Conservation (phyloP, 2,797 vertebrate genomes). For the Alectoris magna region DNA sequence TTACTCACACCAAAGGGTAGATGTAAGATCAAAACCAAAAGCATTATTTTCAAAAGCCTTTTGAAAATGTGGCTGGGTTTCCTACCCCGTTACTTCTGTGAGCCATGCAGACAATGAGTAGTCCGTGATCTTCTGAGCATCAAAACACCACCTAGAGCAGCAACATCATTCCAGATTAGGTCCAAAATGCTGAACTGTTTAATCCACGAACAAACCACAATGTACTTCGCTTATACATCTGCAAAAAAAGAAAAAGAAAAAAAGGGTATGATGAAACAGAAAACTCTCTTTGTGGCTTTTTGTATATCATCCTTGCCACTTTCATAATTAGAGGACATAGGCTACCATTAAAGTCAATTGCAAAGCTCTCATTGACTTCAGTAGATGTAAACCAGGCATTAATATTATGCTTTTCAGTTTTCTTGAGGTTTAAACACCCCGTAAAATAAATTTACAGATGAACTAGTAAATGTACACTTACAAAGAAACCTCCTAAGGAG, state of each 20-base stretch:
- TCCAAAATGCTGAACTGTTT: slow-evolving; percentile 20
- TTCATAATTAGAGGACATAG: slow-evolving; percentile 55
- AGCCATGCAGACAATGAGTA: background rate
- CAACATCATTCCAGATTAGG: background rate
- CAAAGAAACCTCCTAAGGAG: slow-evolving; percentile 67
- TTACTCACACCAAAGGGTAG: slow-evolving; percentile 13
- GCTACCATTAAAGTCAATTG: slow-evolving; percentile 53
- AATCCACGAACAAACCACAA: background rate
- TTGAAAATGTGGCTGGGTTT: slow-evolving; percentile 28
- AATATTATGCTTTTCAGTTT: slow-evolving; percentile 63
- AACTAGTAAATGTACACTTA: slow-evolving; percentile 61
- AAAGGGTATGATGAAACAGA: slow-evolving; percentile 47
- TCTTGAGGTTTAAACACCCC: slow-evolving; percentile 72
- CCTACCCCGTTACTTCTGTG: background rate
- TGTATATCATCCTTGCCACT: slow-evolving; percentile 31
- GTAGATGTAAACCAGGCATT: slow-evolving; percentile 45
- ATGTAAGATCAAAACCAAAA: slow-evolving; percentile 50
- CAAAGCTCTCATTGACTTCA: slow-evolving; percentile 42
- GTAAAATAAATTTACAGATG: slow-evolving; percentile 70
- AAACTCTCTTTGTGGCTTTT: slow-evolving; percentile 48
- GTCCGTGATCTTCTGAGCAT: background rate
- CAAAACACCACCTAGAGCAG: background rate
- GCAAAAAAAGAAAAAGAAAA: slow-evolving; percentile 33
- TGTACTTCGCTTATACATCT: slow-evolving; percentile 3
- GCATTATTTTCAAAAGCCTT: background rate